These are phyloP conservation scores for Laticauda laticaudata DNA, from an alignment of 2,113 vertebrate species.

Conservation along the genomic window DNA sequence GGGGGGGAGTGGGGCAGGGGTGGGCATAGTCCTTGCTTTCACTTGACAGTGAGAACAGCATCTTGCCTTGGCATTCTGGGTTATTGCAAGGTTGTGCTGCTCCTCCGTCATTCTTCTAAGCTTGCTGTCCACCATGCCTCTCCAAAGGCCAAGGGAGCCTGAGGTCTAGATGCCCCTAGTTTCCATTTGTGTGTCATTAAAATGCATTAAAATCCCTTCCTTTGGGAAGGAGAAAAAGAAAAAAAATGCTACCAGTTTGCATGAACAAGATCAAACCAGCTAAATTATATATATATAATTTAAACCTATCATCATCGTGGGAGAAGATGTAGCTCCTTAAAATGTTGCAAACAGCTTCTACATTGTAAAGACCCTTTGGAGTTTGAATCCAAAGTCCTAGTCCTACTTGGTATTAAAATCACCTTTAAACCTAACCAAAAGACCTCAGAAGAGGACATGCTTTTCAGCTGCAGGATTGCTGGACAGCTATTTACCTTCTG, in stretches of 20 bases:
- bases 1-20: too few relatives aligned
- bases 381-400: neutral
- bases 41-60: neutral
- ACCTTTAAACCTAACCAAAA: neutral
- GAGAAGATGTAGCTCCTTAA: neutral
- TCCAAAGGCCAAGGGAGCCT: neutral
- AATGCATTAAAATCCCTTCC: neutral
- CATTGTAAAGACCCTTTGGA: neutral
- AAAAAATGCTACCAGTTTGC: neutral
- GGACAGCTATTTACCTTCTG: neutral
- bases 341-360: neutral
- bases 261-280: neutral
- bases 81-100: neutral
- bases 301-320: neutral
- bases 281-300: neutral
- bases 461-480: neutral
- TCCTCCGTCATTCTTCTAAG: neutral
- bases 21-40: neutral
- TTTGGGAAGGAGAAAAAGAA: neutral
- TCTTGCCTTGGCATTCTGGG: neutral
- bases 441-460: neutral
- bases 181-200: neutral
- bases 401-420: rapidly evolving
- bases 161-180: neutral
- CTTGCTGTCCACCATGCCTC: neutral